Conservation (phyloP, 1,140 invertebrate species). For the Drosophila guanche region DNA sequence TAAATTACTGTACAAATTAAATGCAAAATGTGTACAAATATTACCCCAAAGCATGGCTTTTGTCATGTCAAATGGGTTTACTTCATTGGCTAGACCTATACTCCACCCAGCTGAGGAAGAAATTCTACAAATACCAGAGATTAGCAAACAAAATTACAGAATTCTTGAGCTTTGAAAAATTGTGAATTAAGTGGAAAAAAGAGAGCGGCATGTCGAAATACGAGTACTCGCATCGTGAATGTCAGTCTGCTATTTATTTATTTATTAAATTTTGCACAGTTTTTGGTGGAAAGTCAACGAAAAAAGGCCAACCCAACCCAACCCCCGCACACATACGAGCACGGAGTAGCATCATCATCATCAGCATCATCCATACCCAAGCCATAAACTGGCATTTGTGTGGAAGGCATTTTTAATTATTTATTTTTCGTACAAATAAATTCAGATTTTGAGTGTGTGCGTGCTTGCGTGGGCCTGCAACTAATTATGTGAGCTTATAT, state of each 20-base stretch:
- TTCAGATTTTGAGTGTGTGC: conserved; percentile 17
- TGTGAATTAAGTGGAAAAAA: conserved; percentile 43
- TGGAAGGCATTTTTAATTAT: conserved; percentile 35
- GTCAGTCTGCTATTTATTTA: conserved; percentile 39
- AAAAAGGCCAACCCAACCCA: neutral
- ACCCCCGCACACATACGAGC: neutral
- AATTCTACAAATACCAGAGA: no score
- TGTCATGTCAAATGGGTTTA: no score
- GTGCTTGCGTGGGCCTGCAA: conserved; percentile 18
- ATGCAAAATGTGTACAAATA: no score
- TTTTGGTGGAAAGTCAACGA: conserved; percentile 19
- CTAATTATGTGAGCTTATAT: conserved; percentile 24
- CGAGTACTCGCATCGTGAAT: neutral
- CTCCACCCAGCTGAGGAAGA: no score
- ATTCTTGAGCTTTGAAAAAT: conserved; percentile 19
- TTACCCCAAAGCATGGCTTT: no score
- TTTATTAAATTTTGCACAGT: conserved; percentile 51
- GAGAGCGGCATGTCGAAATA: conserved; percentile 24
- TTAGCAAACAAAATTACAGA: no score
- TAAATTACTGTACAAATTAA: no score
- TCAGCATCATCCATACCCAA: no score
- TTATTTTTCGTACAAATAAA: conserved; percentile 40
- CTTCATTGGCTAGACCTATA: no score
- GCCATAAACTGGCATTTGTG: no score
- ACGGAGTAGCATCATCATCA: no score